Percentiles rank a stretch among this genome's conserved stretches.
Evolutionary conservation across 2,113 vertebrate genomes (phyloP).

Genomic region (Dermatemys mawii): DNA sequence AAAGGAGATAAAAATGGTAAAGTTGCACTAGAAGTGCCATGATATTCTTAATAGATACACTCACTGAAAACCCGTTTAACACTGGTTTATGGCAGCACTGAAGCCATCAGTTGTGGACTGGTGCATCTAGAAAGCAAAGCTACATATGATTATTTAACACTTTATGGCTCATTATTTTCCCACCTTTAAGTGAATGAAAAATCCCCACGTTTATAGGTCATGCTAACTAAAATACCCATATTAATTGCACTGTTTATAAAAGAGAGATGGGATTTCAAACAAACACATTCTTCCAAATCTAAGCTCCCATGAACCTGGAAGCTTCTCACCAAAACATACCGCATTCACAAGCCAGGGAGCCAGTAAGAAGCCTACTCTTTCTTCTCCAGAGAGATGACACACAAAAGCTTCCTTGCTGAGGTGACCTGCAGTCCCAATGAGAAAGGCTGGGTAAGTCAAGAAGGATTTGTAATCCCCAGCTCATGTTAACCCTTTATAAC

Average conservation of each 20-base stretch:
- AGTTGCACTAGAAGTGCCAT: fast-evolving
- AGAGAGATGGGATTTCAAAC: background rate
- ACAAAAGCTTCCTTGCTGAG: background rate
- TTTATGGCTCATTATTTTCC: conserved; percentile 38
- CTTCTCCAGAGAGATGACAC: background rate
- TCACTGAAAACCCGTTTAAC: background rate
- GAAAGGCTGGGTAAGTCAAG: background rate
- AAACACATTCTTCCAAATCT: background rate
- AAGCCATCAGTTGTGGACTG: background rate
- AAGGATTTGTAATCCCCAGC: background rate
- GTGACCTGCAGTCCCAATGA: background rate
- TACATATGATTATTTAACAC: background rate
- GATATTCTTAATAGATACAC: background rate
- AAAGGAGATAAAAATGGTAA: fast-evolving
- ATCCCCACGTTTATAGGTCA: fast-evolving
- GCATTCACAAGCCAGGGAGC: background rate
- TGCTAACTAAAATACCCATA: fast-evolving
- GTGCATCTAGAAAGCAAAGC: background rate
- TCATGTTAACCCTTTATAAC: background rate
- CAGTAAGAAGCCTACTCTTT: fast-evolving
- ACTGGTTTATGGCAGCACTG: background rate
- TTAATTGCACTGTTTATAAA: conserved; percentile 7
- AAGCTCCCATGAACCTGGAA: fast-evolving
- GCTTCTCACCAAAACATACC: background rate
- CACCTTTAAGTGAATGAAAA: fast-evolving